These are phyloP conservation scores for Mesorhabditis spiculigera DNA, from an alignment of 2,888 invertebrate species.

Conservation along the genomic window DNA sequence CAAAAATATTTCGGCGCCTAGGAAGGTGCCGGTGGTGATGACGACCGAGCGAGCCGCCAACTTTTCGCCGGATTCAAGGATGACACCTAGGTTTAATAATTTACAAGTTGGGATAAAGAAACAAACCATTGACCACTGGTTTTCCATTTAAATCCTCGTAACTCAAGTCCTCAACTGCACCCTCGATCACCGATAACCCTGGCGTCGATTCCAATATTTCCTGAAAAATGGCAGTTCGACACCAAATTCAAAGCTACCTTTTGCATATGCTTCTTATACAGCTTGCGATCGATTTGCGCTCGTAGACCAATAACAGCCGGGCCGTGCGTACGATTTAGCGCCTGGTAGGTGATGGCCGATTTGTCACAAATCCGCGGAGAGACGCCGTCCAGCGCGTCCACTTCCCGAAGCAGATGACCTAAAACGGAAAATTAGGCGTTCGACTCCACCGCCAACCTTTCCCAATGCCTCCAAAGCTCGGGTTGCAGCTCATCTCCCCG, in stretches of 20 bases:
- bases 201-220: slow-evolving; percentile 41
- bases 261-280: slow-evolving; percentile 77
- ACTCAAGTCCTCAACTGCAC: slow-evolving; percentile 75
- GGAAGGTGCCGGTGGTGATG: slow-evolving; percentile 83
- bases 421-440: slow-evolving; percentile 8
- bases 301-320: slow-evolving; percentile 85
- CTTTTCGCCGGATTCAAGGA: slow-evolving; percentile 13
- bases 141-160: background rate
- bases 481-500: slow-evolving; percentile 85
- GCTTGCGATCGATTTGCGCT: slow-evolving; percentile 79
- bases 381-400: slow-evolving; percentile 83
- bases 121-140: background rate
- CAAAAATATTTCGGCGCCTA: slow-evolving; percentile 79
- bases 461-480: slow-evolving; percentile 86
- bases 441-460: slow-evolving; percentile 65
- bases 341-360: slow-evolving; percentile 56
- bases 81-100: slow-evolving; percentile 8
- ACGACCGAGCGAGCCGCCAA: slow-evolving; percentile 69
- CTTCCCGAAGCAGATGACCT: slow-evolving; percentile 64
- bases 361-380: slow-evolving; percentile 75
- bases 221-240: slow-evolving; percentile 13
- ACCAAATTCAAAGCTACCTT: slow-evolving; percentile 17
- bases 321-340: slow-evolving; percentile 77
- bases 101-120: background rate
- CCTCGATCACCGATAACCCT: slow-evolving; percentile 70